Evolutionary conservation across 2,797 vertebrate species (phyloP), one percentile per base, ranked within the genome.

Genomic region (Chanos chanos): DNA sequence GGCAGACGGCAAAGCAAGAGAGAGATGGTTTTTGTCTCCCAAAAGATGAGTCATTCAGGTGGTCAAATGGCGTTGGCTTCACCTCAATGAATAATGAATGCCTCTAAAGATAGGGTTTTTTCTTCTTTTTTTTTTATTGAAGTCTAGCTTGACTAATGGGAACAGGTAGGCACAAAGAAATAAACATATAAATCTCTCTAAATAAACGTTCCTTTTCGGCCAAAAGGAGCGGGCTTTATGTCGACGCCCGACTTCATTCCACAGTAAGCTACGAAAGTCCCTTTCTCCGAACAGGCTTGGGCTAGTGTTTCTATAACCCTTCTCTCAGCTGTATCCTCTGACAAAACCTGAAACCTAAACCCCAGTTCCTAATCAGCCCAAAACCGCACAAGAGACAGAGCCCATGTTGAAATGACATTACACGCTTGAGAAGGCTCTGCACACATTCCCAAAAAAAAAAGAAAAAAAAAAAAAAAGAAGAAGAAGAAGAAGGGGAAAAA

Each of bases 21-120:
- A 41, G 31, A 72, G 30, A 61, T 48, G 43, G 47, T 68, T 47
- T 24, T 34, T 52, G 54, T 41, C 22, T 61, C 53, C 40, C 56
- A n/a, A n/a, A n/a, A n/a, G 41, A 59, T 66, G 63, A 70, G 59
- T 73, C 67, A 70, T 61, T 56, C 63, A 74, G 64, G 64, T 70
- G 67, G 72, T 64, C 67, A 74, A 69, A 61, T 45, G 56, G 61
- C 65, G 47, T 50, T 62, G 63, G 60, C 59, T 55, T 55, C 59
- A 66, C 39, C 50, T 70, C 22, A 1, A 43, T 73, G 49, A 63
- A 73, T 66, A 63, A 70, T 55, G 64, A 50, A 60, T 64, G 53
- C 64, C 57, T 59, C 47, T 22, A 28, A 52, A 45, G 54, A 41
- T 28, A 51, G 47, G 1, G 7, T 49, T 37, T 51, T 61, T 63